These are phyloP conservation scores for Andrena marginata DNA, from an alignment of 2,888 invertebrate genomes.

Conservation along the genomic window DNA sequence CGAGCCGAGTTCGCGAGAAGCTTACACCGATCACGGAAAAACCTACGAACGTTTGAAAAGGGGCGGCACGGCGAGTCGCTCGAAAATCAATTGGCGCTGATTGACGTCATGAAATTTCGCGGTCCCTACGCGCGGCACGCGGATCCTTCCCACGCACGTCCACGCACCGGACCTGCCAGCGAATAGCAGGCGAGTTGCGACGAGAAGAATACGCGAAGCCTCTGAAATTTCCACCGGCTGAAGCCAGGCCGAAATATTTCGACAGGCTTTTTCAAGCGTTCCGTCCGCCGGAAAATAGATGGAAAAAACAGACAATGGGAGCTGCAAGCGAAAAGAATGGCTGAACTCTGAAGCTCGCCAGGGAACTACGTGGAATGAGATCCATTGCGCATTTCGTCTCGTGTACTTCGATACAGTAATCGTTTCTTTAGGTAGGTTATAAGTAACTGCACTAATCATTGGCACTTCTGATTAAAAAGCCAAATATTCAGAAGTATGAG, in stretches of 20 bases:
- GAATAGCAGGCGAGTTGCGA: constrained; percentile 14
- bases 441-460: too few relatives aligned
- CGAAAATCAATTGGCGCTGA: constrained; percentile 50
- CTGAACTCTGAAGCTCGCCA: not conserved
- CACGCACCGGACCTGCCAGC: not conserved
- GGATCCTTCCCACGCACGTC: constrained; percentile 9
- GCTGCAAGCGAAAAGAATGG: not conserved
- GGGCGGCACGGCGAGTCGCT: not conserved
- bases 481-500: too few relatives aligned
- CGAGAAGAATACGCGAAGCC: not conserved
- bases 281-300: too few relatives aligned
- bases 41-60: not conserved
- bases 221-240: not conserved
- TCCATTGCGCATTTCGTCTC: too few relatives aligned
- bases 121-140: constrained; percentile 24
- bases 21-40: not conserved
- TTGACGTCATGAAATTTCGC: constrained; percentile 63
- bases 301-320: not conserved
- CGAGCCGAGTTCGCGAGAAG: not conserved
- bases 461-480: too few relatives aligned
- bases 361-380: too few relatives aligned
- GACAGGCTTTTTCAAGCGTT: not conserved
- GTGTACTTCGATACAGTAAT: too few relatives aligned
- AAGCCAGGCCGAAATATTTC: too few relatives aligned
- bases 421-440: too few relatives aligned